Conservation (phyloP, 2,113 vertebrate genomes). For the Semnopithecus entellus region DNA sequence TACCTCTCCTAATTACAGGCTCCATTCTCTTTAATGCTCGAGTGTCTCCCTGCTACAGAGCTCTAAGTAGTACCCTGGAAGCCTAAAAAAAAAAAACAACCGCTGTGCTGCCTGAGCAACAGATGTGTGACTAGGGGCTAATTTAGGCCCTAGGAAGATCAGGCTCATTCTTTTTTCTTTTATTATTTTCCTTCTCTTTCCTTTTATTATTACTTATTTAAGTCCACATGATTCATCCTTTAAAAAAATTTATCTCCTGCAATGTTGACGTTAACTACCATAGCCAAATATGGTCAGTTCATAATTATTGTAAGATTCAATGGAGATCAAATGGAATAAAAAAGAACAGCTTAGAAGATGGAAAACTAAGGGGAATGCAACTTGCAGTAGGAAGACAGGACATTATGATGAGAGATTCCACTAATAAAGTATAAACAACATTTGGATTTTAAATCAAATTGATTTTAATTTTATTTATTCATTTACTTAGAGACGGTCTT, state of each 20-base stretch:
- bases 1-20: conserved; percentile 48
- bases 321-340: background rate
- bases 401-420: background rate
- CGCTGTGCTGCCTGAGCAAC: background rate
- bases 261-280: background rate
- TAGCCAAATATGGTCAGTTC: background rate
- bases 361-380: background rate
- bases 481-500: background rate
- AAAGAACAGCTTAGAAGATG: background rate
- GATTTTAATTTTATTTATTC: background rate
- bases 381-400: background rate
- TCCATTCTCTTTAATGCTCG: background rate
- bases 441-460: background rate
- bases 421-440: background rate
- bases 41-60: background rate
- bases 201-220: background rate
- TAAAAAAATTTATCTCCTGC: background rate
- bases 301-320: background rate
- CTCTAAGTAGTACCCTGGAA: background rate
- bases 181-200: background rate
- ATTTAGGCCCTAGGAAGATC: background rate
- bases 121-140: conserved; percentile 1
- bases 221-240: conserved; percentile 2
- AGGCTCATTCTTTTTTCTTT: background rate
- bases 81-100: background rate